A percentile compares a stretch with the other conserved stretches of the same genome.
phyloP scores from a whole-genome alignment of 2,888 invertebrate genomes.

The Zelleria hepariella region DNA sequence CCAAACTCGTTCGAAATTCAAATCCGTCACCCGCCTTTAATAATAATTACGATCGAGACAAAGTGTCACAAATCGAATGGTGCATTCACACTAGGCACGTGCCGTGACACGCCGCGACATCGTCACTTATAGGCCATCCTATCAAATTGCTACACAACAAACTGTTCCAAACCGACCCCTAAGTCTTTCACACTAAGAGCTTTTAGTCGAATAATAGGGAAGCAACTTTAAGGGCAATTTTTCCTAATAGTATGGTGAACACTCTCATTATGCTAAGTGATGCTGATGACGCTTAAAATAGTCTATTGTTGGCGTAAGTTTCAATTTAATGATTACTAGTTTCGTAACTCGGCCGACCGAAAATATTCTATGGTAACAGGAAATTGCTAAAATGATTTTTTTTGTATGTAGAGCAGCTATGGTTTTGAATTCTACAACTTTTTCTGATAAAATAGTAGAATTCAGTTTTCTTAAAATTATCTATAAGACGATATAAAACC shows the following conservation, averaged over 20 bases:
- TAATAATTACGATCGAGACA: conserved; percentile 26
- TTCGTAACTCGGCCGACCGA: conserved; percentile 17
- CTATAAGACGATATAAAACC: too few species aligned
- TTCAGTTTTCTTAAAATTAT: too few species aligned
- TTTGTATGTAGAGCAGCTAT: too few species aligned
- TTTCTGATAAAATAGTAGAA: too few species aligned
- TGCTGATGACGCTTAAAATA: conserved; percentile 67
- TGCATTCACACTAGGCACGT: conserved; percentile 33
- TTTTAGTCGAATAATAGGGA: background rate
- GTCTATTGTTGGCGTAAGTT: conserved; percentile 43
- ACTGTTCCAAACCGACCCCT: background rate
- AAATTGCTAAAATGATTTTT: too few species aligned
- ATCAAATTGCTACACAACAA: background rate
- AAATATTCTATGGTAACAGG: too few species aligned
- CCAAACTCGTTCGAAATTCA: conserved; percentile 36
- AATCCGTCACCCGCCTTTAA: conserved; percentile 27
- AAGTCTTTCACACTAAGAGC: background rate
- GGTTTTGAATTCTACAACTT: too few species aligned
- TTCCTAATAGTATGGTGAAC: conserved; percentile 36
- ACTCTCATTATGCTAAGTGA: conserved; percentile 67
- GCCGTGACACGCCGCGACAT: conserved; percentile 39
- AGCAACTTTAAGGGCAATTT: conserved; percentile 25
- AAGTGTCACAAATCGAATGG: conserved; percentile 34
- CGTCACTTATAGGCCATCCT: conserved; percentile 39
- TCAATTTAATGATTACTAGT: conserved; percentile 69